phyloP scores from a whole-genome alignment of 2,888 invertebrate genomes.

The Athripsodes cinereus region DNA sequence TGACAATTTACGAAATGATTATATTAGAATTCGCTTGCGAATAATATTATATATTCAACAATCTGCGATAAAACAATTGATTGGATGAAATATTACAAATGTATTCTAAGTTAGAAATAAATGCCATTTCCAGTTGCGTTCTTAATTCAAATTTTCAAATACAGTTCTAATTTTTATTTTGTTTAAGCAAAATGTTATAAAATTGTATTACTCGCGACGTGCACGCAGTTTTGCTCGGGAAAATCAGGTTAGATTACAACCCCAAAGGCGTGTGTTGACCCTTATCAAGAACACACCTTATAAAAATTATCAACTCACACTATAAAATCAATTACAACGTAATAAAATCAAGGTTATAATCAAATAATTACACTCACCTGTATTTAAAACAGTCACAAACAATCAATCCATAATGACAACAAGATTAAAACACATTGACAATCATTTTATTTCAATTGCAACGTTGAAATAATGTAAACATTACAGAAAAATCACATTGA shows the following conservation, averaged over 20 bases:
- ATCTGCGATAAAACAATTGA: too few relatives aligned
- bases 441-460: too few relatives aligned
- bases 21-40: too few relatives aligned
- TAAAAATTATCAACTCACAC: neutral
- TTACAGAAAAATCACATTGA: neutral
- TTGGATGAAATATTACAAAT: too few relatives aligned
- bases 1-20: too few relatives aligned
- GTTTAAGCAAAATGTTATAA: too few relatives aligned
- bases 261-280: slow-evolving; percentile 1
- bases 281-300: neutral
- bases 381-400: neutral
- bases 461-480: neutral
- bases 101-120: neutral
- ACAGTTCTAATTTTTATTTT: too few relatives aligned
- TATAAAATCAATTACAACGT: neutral
- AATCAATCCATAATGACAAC: neutral
- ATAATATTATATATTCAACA: too few relatives aligned
- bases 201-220: neutral
- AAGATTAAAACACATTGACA: too few relatives aligned
- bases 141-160: neutral
- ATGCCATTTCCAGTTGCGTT: neutral
- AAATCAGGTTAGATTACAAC: neutral
- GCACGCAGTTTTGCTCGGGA: neutral
- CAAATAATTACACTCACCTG: neutral
- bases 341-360: neutral